These are phyloP conservation scores for Rhingia campestris DNA, from an alignment of 2,888 invertebrate species.

Conservation along the genomic window DNA sequence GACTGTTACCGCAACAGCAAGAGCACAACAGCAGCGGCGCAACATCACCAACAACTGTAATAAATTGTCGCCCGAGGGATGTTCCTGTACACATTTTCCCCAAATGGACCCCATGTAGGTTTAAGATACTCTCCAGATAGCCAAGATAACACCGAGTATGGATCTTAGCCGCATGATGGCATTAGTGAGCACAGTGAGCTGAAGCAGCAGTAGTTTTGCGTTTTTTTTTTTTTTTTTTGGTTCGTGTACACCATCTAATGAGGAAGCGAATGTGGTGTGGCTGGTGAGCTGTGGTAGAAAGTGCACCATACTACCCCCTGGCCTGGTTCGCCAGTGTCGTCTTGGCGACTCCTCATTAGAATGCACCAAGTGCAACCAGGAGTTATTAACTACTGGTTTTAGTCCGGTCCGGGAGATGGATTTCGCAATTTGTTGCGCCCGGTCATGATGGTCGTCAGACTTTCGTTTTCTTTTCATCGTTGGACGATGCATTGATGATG, in stretches of 20 bases:
- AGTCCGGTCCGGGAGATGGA: constrained; percentile 50
- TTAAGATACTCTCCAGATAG: constrained; percentile 70
- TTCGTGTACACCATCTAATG: constrained; percentile 56
- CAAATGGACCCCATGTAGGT: constrained; percentile 70
- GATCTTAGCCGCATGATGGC: constrained; percentile 58
- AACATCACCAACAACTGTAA: constrained; percentile 69
- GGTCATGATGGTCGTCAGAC: constrained; percentile 51
- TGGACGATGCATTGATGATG: constrained; percentile 6
- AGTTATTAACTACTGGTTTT: constrained; percentile 71
- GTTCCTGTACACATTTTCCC: constrained; percentile 70
- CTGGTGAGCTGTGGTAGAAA: constrained; percentile 55
- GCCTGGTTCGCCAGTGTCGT: constrained; percentile 23
- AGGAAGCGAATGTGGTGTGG: constrained; percentile 65
- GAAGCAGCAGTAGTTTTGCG: constrained; percentile 7
- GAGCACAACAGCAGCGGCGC: constrained; percentile 25
- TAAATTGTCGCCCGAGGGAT: constrained; percentile 73
- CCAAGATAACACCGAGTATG: constrained; percentile 59
- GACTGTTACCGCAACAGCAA: constrained; percentile 57
- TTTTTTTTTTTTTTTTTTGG: constrained; percentile 18
- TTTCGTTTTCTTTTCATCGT: constrained; percentile 58
- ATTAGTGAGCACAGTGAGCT: constrained; percentile 52
- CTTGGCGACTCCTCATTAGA: constrained; percentile 44
- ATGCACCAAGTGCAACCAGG: constrained; percentile 60
- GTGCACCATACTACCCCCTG: constrained; percentile 51
- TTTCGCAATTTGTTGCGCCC: constrained; percentile 54